Base-by-base conservation (phyloP, 2,797 vertebrate species). In the Selene dorsalis region DNA sequence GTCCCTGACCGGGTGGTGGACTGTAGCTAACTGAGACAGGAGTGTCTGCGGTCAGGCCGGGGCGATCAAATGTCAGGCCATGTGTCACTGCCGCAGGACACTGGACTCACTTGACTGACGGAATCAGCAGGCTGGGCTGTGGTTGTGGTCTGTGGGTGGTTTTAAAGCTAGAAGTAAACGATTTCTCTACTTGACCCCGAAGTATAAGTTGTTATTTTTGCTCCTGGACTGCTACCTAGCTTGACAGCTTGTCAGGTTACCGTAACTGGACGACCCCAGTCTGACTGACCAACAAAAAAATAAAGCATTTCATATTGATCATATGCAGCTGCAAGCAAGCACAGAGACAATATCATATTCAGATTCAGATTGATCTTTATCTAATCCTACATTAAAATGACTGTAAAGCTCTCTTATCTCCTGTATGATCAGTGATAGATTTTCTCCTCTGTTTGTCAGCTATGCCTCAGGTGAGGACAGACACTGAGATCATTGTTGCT, bases 401-500 rank as follows among this genome's bases (percentile, higher is more conserved):
- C n/a, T n/a, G n/a, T n/a, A n/a, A n/a, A n/a, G n/a, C n/a, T n/a
- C n/a, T n/a, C n/a, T n/a, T n/a, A 13, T 53, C 12, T 18, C 3
- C 47, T 53, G 12, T 52, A 41, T 18, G 38, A 6, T 11, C 2
- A 8, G 3, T 48, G 26, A 67, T 20, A 24, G 1, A 39, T 32
- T 2, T 16, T 61, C 18, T 75, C 20, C 43, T 47, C 24, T 32
- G 38, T 16, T 63, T 87, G 80, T 84, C 92, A 97, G 96, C 94
- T 70, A 96, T 93, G 87, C 89, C 93, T 1, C 89, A 95, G 73
- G 77, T 95, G n/a, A 91, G 87, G 35, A 91, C 94, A 59, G 94
- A 96, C 84, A 92, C 96, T 78, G 96, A 93, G 69, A 87, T 96
- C 82, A 94, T 97, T 67, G 90, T 96, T 7, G 96, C 95, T 74